These are phyloP conservation scores for Echiichthys vipera DNA, from an alignment of 2,797 vertebrate genomes.

Conservation along the genomic window DNA sequence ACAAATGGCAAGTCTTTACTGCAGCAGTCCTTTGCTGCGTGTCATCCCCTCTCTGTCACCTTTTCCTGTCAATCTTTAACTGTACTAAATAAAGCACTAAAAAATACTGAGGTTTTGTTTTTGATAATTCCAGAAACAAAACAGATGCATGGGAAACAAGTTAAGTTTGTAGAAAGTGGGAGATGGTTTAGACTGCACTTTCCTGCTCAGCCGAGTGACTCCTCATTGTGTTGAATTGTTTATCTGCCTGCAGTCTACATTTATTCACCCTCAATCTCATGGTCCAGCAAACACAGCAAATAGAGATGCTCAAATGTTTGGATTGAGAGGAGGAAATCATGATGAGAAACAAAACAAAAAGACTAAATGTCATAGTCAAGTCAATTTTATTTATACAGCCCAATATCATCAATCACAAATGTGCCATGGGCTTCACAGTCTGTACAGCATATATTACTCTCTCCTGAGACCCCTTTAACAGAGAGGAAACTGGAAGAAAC, in stretches of 20 bases:
- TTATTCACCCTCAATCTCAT: slow-evolving; percentile 18
- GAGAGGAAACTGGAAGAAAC: no score
- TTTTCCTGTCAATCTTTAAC: no score
- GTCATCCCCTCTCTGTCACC: no score
- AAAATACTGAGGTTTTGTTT: not conserved
- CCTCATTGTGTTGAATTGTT: not conserved
- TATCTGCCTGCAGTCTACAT: slow-evolving; percentile 6
- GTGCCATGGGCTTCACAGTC: not conserved
- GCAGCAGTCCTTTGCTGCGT: no score
- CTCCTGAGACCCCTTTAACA: not conserved
- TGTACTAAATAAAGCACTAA: no score
- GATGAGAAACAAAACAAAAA: not conserved
- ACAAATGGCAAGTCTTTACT: no score
- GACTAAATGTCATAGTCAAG: not conserved
- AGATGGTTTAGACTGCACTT: not conserved
- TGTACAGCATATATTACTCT: not conserved
- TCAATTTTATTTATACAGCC: not conserved
- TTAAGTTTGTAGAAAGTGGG: not conserved
- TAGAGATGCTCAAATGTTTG: not conserved
- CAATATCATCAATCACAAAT: not conserved
- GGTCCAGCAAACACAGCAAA: slow-evolving; percentile 8
- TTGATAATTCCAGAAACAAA: not conserved
- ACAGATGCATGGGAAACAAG: not conserved
- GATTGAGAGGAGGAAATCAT: not conserved
- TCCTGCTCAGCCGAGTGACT: not conserved